Evolutionary conservation across 2,113 vertebrate species (phyloP), one percentile per base, ranked within the genome.

Genomic region (Fukomys damarensis): DNA sequence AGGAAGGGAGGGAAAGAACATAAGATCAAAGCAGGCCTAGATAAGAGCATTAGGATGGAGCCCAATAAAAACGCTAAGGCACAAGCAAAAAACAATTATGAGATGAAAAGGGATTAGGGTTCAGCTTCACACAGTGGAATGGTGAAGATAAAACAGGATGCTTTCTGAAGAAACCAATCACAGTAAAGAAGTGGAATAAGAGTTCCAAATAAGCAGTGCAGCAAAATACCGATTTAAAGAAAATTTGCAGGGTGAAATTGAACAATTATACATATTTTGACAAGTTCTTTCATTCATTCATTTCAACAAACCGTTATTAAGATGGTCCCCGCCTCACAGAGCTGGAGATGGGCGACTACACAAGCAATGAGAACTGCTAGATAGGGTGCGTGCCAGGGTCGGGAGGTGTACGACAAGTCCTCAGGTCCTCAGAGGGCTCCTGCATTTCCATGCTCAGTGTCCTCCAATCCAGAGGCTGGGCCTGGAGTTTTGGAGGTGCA

Each of bases 1-100:
- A 56, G 30, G 56, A 38, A 38, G 43, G 16, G 30, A 9, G 32
- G 43, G 13, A 35, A 52, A 7, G 43, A 46, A 32, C 86, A 43
- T 22, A 30, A 41, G 76, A 92, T 49, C 68, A 90, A 92, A 86
- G 52, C 17, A 93, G 74, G 68, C 17, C 38, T 35, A 65, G 38
- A 35, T 93, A 24, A 84, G 89, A 79, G 46, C 46, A 56, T 79
- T 59, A 66, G 6, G 65, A 46, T 11, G 38, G 89, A 86, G 58
- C 16, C 46, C 38, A 96, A 81, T 52, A 63, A 65, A 96, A 86
- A 96, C 32, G 28, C 41, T 79, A 68, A 72, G 28, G 58, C 72
- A 66, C 17, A 92, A 95, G 74, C 24, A 41, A 77, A 88, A 94
- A 63, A n/a, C n/a, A n/a, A 49, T 32, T 81, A 46, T 28, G 38